Conservation (phyloP, 2,113 vertebrate genomes). For the Ctenomys sociabilis region DNA sequence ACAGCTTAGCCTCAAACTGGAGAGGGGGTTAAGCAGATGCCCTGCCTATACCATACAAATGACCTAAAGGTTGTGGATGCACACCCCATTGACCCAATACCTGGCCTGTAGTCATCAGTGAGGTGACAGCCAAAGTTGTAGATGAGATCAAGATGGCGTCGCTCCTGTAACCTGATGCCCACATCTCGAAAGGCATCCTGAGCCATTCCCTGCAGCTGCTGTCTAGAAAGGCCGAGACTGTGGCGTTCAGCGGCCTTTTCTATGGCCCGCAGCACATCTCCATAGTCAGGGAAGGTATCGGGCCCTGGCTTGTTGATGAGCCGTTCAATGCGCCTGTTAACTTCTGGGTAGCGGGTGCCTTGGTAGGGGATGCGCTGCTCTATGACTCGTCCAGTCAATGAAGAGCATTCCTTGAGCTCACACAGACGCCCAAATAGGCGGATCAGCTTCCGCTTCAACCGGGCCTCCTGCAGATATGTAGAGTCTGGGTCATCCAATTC, state of each 20-base stretch:
- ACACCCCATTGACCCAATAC: constrained; percentile 78
- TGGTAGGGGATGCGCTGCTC: constrained; percentile 91
- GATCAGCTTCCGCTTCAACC: constrained; percentile 94
- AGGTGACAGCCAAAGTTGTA: constrained; percentile 96
- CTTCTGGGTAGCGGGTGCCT: constrained; percentile 92
- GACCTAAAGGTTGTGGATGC: background rate
- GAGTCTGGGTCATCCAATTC: constrained; percentile 91
- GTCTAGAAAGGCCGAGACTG: constrained; percentile 86
- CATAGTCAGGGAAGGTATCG: constrained; percentile 91
- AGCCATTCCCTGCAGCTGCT: constrained; percentile 89
- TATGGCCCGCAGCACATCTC: constrained; percentile 90
- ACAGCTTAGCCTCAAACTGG: background rate
- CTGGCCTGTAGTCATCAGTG: constrained; percentile 89
- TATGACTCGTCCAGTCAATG: constrained; percentile 91
- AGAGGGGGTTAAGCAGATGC: background rate
- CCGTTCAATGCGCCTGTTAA: constrained; percentile 92
- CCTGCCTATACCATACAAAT: background rate
- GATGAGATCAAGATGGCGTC: constrained; percentile 92
- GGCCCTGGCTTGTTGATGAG: constrained; percentile 91
- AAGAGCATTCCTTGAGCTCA: constrained; percentile 91
- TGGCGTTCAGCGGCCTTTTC: constrained; percentile 87
- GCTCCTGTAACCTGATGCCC: constrained; percentile 90
- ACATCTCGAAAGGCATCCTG: constrained; percentile 93
- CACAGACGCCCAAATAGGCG: constrained; percentile 94
- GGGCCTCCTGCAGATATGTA: constrained; percentile 92